Percentiles rank a stretch among this genome's conserved stretches.
These are phyloP conservation scores for Yponomeuta sedellus DNA, from an alignment of 2,888 invertebrate genomes.

Conservation along the genomic window DNA sequence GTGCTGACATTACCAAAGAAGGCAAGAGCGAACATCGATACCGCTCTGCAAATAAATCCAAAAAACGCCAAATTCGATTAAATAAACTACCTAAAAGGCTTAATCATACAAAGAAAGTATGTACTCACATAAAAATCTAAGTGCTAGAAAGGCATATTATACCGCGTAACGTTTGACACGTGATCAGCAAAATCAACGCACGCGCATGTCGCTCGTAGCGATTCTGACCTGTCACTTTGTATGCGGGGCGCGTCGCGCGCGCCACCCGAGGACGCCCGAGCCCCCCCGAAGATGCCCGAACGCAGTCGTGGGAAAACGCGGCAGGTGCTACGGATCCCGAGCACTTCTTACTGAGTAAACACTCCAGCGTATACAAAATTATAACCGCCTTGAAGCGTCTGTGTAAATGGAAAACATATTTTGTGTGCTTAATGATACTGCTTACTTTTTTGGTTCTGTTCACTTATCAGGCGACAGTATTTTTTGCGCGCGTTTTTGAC, in stretches of 20 bases:
- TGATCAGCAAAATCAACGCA: slow-evolving; percentile 22
- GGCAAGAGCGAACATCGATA: neutral
- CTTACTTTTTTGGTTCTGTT: slow-evolving; percentile 66
- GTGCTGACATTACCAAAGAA: neutral
- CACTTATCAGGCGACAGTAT: slow-evolving; percentile 59
- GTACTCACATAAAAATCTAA: neutral
- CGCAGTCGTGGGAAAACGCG: slow-evolving; percentile 68
- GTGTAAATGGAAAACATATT: slow-evolving; percentile 76
- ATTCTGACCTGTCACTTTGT: slow-evolving; percentile 35
- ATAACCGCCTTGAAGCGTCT: slow-evolving; percentile 72
- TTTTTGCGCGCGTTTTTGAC: slow-evolving; percentile 54
- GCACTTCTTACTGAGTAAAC: slow-evolving; percentile 76
- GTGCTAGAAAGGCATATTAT: neutral
- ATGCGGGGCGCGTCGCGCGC: slow-evolving; percentile 39
- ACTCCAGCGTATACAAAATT: slow-evolving; percentile 73
- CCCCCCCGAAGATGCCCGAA: slow-evolving; percentile 55
- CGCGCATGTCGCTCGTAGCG: slow-evolving; percentile 31
- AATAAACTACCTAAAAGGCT: neutral
- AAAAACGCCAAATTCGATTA: neutral
- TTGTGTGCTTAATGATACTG: slow-evolving; percentile 76
- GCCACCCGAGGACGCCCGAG: slow-evolving; percentile 42
- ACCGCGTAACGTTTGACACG: slow-evolving; percentile 35
- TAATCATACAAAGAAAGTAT: too few relatives aligned
- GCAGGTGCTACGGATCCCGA: slow-evolving; percentile 73
- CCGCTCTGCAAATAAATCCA: neutral